Conservation (phyloP, 2,113 vertebrate genomes). For the Python bivittatus region DNA sequence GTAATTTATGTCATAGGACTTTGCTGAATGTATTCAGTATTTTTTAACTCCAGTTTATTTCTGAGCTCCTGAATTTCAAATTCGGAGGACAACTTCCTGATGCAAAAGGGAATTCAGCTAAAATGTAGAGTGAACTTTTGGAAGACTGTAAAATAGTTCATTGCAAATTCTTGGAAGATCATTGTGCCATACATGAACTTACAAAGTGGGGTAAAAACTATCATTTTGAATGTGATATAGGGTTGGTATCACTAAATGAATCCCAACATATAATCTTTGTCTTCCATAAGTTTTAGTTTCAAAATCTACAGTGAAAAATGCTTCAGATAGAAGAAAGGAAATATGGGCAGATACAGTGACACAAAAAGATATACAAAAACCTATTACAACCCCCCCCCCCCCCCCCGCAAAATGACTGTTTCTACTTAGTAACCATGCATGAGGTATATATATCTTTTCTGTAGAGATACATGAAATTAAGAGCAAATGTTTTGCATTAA, state of each 20-base stretch:
- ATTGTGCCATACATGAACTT: neutral
- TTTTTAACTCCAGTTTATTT: neutral
- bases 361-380: slow-evolving; percentile 18
- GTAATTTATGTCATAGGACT: neutral
- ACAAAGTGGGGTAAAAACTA: neutral
- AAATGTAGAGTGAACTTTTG: neutral
- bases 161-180: neutral
- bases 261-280: neutral
- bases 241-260: neutral
- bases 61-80: neutral
- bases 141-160: neutral
- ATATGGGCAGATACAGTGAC: neutral
- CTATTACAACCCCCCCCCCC: neutral
- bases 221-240: neutral
- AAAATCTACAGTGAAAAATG: neutral
- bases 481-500: neutral
- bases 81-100: neutral
- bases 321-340: neutral
- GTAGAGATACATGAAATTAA: neutral
- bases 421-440: too few species aligned
- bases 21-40: neutral
- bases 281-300: neutral
- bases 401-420: neutral
- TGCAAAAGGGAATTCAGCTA: neutral
- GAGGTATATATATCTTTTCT: neutral